Evolutionary conservation across 2,888 invertebrate genomes (phyloP), one percentile per base, ranked within the genome.

Genomic region (Graphium colonna): DNA sequence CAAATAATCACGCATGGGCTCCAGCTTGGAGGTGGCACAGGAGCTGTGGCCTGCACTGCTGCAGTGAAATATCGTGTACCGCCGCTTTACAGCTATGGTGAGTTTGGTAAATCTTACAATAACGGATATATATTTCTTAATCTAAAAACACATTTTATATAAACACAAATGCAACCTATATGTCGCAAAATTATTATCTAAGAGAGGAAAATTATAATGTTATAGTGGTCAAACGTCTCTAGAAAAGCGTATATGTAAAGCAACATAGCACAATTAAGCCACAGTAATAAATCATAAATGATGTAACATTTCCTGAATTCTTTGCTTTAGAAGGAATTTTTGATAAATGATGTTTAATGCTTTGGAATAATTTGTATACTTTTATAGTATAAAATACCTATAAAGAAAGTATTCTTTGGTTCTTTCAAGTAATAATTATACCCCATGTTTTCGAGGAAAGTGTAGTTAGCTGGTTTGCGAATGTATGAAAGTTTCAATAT

Each of bases 1-100:
- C 94, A 96, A 73, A 82, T 95, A 48, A 82, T 96, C 46, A 92
- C 93, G 45, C 93, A 95, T 66, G 96, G 96, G 5, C 81, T 95
- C 50, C 95, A 95, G 71, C 90, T 95, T 60, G 91, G 95, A 56
- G 93, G 94, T 9, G 85, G 91, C 17, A 86, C 92, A 0, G 93
- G 93, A 1, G 89, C 92, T 60, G 91, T 95, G 63, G 93, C 94
- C 18, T 85, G 91, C 60, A 90, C 91, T 0, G 93, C 93, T 1
- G 90, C 92, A 51, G 79, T 91, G 62, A 92, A 92, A 71, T 93
- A 91, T 65, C 88, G 90, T 60, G 93, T 93, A 10, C 79, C 91
- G 3, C 91, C 93, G 3, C 82, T 92, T 18, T 92, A 93, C 68
- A 92, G 92, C 21, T 91, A 93, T 80, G 93, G 93, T 93, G 75